Evolutionary conservation across 2,797 vertebrate genomes (phyloP), one percentile per base, ranked within the genome.

Genomic region (Argentina silus): DNA sequence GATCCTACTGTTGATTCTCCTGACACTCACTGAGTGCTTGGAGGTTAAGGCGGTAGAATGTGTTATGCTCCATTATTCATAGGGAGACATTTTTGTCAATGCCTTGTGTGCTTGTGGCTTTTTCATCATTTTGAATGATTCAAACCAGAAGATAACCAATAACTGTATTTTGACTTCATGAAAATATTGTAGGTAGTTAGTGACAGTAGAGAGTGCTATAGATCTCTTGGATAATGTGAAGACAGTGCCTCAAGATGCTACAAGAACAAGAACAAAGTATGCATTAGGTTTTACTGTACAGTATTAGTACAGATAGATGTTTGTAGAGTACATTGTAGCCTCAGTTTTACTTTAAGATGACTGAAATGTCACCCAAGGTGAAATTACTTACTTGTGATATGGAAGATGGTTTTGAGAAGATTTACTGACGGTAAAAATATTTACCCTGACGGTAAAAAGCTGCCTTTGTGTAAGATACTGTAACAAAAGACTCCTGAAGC

Each of bases 341-440:
- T 67, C 70, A 27, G 65, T 74, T 80, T 69, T 68, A 57, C 57
- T 81, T 73, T 53, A 84, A 48, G 70, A 78, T 78, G 76, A 78
- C 14, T 79, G 81, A 83, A 78, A 77, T 60, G 72, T n/a, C 72
- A 63, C 79, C 57, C 62, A 73, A 65, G 65, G 61, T 53, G 72
- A 78, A 72, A 50, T 76, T 78, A 81, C 80, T 75, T 78, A 70
- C 82, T 60, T 56, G 45, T 72, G 77, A 87, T 76, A 76, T 43
- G 64, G 57, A 69, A 44, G 55, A 4, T 74, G 65, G 78, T 74
- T 67, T 50, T 74, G 79, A 71, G 55, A 23, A 76, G 67, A 77
- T 76, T 75, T 60, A 14, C 78, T 79, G 48, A n/a, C n/a, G n/a
- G n/a, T n/a, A n/a, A n/a, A n/a, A n/a, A n/a, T n/a, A n/a, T n/a